Base-by-base conservation (phyloP, 2,888 invertebrate genomes). In the Brachynemurus nebulosus region DNA sequence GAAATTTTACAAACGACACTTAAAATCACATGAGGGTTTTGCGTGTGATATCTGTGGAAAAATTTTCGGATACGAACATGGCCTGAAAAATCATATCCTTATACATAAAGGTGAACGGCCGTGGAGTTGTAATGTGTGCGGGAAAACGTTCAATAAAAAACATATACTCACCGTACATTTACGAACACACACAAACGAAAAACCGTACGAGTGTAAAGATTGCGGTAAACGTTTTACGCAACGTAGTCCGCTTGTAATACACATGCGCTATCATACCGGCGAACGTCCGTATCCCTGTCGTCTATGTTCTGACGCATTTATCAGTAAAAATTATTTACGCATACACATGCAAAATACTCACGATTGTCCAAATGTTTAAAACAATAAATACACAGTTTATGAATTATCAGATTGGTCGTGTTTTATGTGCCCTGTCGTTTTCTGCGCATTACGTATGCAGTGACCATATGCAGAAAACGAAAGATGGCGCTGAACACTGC, bases 241-340 rank as follows among this genome's bases (percentile, higher is more conserved):
- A 51, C 58, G 65, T 17, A 65, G 66, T 11, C 65, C 67, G 1
- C 54, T 69, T 11, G 67, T 67, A 8, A 66, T 68, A 43, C 70
- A 70, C 49, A 43, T 47, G 44, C 44, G 51, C 2, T 40, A 42
- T 4, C 50, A 51, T 27, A 46, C 46, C 4, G 45, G 65, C 16
- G 67, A 67, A 8, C 69, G 67, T 45, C 69, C 64, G 35, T 69
- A 63, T 48, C 67, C 66, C 38, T 74, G 74, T 48, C 54, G 66
- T 4, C 58, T 67, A 0, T 71, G 70, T 33, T 48, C 66, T 0
- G 53, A 59, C 25, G 61, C 54, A 0, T 70, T 71, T 40, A 37
- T 44, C 14, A 44, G 44, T 30, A 44, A 44, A 27, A 38, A 37
- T 17, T 38, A 38, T 30, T 37, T 44, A 27, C 37, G 38, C 9